Conservation (phyloP, 2,113 vertebrate species). For the Narcine bancroftii region DNA sequence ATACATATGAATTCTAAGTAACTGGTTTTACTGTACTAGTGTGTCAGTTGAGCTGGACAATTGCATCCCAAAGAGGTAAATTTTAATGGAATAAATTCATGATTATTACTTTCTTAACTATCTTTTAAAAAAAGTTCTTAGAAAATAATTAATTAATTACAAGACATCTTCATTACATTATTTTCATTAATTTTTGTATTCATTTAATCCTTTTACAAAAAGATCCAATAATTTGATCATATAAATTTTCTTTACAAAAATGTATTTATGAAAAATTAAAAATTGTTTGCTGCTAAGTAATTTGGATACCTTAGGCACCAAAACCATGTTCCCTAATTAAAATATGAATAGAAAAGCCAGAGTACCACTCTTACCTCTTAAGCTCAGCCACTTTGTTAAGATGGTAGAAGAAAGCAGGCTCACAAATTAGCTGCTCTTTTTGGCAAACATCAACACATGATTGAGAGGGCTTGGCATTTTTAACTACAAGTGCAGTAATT, state of each 20-base stretch:
- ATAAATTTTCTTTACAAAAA: too few relatives aligned
- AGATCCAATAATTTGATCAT: background rate
- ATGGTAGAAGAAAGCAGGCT: slow-evolving; percentile 36
- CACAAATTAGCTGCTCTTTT: slow-evolving; percentile 37
- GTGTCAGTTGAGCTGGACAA: background rate
- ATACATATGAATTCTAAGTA: too few relatives aligned
- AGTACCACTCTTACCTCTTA: slow-evolving; percentile 13
- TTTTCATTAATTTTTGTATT: background rate
- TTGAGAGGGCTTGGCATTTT: slow-evolving; percentile 30
- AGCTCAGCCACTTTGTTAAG: slow-evolving; percentile 38
- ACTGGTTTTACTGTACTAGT: too few relatives aligned
- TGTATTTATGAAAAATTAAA: too few relatives aligned
- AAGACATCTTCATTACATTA: background rate
- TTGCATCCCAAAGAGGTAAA: background rate
- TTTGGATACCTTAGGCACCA: background rate
- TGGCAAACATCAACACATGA: slow-evolving; percentile 39
- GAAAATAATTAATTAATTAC: background rate
- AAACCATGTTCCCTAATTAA: background rate
- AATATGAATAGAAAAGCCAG: background rate
- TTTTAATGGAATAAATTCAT: background rate
- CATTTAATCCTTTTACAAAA: background rate
- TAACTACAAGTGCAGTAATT: background rate
- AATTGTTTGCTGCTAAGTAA: background rate
- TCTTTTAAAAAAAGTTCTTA: background rate
- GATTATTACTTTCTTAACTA: background rate